Evolutionary conservation across 2,888 invertebrate species (phyloP), one percentile per base, ranked within the genome.

Genomic region (Eudasyphora cyanicolor): DNA sequence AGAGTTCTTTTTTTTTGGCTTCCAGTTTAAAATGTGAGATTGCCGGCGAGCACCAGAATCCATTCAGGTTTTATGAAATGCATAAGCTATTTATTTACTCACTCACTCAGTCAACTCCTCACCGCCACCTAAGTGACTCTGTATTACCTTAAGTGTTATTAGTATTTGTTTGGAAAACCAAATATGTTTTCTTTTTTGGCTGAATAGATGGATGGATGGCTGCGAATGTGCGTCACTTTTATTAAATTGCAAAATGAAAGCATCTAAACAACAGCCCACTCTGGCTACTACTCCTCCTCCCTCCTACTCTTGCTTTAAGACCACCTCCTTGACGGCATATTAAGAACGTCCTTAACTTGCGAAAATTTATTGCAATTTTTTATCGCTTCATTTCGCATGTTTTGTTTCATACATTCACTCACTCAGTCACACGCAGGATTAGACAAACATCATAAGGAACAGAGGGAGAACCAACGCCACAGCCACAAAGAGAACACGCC

Each of bases 201-300:
- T n/a, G n/a, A n/a, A n/a, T n/a, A n/a, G n/a, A 14, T 38, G 45
- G 67, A 62, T 71, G 71, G 14, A 69, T 78, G 77, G 76, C 54
- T 77, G 73, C 51, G 82, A 78, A 78, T 85, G 86, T 87, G 85
- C 78, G 80, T 79, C 71, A 82, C 87, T 89, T 88, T 89, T 91
- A 90, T 90, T 90, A 90, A 91, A 90, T 90, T 90, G 89, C 89
- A 85, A 79, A 82, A 57, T n/a, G 24, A 49, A 49, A 14, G 17
- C 83, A 17, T 38, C 67, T 19, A 42, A 49, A 60, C 49, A n/a
- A 10, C 49, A 60, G 35, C 27, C 42, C 49, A 60, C 70, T 78
- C 51, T 70, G 38, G 78, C 69, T 69, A 81, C 82, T 76, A 73
- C 79, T 51, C 75, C 75, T 78, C 76, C 67, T 79, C 79, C 27